phyloP scores from a whole-genome alignment of 2,113 vertebrate species.

The Cephalopholis sonnerati region DNA sequence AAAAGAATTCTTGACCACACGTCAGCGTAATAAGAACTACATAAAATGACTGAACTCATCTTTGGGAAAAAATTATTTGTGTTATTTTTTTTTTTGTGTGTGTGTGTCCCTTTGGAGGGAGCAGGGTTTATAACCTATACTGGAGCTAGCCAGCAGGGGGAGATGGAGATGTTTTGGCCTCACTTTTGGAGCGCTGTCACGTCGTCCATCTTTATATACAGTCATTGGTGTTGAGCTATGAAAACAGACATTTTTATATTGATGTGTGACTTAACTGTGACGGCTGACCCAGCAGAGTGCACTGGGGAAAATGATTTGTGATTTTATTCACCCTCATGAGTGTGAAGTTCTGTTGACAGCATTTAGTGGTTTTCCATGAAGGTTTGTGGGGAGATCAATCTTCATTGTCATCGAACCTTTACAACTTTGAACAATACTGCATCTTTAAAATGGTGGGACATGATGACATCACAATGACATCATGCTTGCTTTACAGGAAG shows the following conservation, averaged over 20 bases:
- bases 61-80: no score
- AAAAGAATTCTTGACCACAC: no score
- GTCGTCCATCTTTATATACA: no score
- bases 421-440: constrained; percentile 85
- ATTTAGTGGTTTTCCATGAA: constrained; percentile 45
- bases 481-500: constrained; percentile 76
- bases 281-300: neutral
- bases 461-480: constrained; percentile 76
- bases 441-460: constrained; percentile 89
- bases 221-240: no score
- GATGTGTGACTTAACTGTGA: constrained; percentile 4
- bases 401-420: constrained; percentile 77
- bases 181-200: no score
- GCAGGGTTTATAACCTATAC: no score
- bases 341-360: neutral
- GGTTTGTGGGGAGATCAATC: constrained; percentile 83
- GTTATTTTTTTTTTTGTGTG: no score
- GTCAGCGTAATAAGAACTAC: no score
- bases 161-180: no score
- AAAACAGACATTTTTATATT: neutral
- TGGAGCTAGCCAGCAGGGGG: no score
- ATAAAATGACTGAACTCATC: no score
- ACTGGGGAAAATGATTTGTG: neutral
- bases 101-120: no score
- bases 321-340: constrained; percentile 13